Conservation (phyloP, 2,797 vertebrate genomes). For the Hypotaenidia philippensis region DNA sequence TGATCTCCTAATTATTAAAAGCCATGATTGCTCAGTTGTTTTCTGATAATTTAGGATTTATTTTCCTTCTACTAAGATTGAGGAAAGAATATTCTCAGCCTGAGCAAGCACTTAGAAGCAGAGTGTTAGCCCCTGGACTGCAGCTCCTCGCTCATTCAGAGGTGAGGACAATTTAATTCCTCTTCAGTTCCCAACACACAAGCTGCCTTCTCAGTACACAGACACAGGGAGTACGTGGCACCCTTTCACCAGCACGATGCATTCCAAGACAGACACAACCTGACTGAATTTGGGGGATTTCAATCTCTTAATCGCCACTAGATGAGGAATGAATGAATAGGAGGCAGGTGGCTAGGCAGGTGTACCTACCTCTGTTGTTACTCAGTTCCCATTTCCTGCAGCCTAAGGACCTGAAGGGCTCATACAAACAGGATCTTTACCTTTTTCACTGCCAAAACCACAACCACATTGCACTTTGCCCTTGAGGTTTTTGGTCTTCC, state of each 20-base stretch:
- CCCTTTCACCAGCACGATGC: background rate
- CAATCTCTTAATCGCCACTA: background rate
- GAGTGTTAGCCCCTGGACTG: background rate
- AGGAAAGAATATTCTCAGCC: background rate
- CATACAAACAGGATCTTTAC: background rate
- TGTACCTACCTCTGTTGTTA: background rate
- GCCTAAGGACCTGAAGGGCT: background rate
- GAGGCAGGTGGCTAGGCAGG: background rate
- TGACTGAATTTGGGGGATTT: background rate
- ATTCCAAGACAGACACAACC: background rate
- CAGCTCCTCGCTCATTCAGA: background rate
- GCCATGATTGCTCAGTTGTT: rapidly evolving
- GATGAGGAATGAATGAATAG: background rate
- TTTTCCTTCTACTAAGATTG: background rate
- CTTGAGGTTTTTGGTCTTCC: background rate
- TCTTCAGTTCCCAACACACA: background rate
- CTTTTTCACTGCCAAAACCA: background rate
- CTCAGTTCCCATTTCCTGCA: background rate
- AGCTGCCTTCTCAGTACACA: background rate
- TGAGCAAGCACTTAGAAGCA: background rate
- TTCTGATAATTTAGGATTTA: background rate
- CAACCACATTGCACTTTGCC: background rate
- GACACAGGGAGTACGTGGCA: background rate
- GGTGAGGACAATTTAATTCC: background rate
- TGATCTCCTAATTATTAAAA: background rate